These are phyloP conservation scores for Leptinotarsa defecta DNA, from an alignment of 1,140 invertebrate species.

Conservation along the genomic window DNA sequence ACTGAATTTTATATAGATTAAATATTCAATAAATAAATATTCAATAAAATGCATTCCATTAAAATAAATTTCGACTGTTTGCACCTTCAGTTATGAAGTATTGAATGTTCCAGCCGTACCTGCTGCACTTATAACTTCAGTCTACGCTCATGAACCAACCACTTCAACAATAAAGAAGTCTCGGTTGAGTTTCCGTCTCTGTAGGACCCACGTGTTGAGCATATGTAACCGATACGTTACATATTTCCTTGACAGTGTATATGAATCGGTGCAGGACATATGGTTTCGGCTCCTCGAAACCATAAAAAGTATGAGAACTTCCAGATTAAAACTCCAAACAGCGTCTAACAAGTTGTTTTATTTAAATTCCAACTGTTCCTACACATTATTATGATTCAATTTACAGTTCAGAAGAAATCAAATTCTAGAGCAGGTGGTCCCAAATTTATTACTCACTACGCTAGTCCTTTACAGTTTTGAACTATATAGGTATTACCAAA, in stretches of 20 bases:
- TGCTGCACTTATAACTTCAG: too few relatives aligned
- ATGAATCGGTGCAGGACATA: not conserved
- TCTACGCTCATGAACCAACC: not conserved
- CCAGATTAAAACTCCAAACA: not conserved
- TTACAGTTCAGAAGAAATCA: not conserved
- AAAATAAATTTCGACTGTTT: too few relatives aligned
- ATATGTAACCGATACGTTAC: slow-evolving; percentile 3
- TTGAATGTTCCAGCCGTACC: too few relatives aligned
- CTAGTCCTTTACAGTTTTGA: too few relatives aligned
- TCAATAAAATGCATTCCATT: too few relatives aligned
- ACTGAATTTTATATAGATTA: too few relatives aligned
- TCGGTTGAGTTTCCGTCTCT: slow-evolving; percentile 5
- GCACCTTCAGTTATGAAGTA: too few relatives aligned
- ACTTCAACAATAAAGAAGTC: not conserved
- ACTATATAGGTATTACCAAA: too few relatives aligned
- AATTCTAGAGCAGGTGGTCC: not conserved
- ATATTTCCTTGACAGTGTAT: not conserved
- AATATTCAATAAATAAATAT: too few relatives aligned
- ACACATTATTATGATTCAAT: not conserved
- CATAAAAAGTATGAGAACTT: slow-evolving; percentile 3
- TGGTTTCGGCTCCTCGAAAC: slow-evolving; percentile 1
- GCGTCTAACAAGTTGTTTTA: not conserved
- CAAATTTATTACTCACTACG: too few relatives aligned
- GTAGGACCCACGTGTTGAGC: not conserved
- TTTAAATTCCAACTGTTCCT: not conserved